A percentile compares a stretch with the other conserved stretches of the same genome.
Evolutionary conservation across 2,888 invertebrate species (phyloP).

Genomic region (Tetragonisca angustula): DNA sequence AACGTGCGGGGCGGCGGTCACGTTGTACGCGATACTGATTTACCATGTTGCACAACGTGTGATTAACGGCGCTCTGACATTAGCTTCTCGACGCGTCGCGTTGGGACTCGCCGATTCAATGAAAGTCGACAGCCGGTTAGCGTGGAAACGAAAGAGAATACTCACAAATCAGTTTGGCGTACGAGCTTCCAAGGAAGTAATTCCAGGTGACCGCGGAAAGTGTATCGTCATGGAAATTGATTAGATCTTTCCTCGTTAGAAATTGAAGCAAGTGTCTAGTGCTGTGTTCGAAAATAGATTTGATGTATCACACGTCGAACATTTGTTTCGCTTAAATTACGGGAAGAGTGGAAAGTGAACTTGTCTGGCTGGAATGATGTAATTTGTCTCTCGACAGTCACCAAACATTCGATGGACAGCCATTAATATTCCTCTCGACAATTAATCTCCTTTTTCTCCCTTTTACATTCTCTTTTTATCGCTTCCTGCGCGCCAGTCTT

Average conservation of each 20-base stretch:
- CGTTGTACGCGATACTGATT: conserved; percentile 18
- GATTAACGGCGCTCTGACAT: conserved; percentile 13
- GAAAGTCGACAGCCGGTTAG: background rate
- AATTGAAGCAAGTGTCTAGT: background rate
- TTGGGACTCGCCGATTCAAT: background rate
- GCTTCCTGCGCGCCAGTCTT: background rate
- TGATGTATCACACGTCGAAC: conserved; percentile 11
- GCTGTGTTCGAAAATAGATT: background rate
- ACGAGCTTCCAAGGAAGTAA: background rate
- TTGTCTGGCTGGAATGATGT: background rate
- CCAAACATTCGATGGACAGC: conserved; percentile 11
- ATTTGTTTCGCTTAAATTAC: conserved; percentile 4
- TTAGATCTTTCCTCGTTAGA: conserved; percentile 4
- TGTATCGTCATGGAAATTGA: background rate
- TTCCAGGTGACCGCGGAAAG: background rate
- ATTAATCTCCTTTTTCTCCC: background rate
- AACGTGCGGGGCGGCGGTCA: background rate
- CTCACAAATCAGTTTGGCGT: background rate
- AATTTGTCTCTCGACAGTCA: conserved; percentile 21
- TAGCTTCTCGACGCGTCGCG: background rate
- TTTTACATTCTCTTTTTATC: background rate
- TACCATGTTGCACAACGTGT: conserved; percentile 17
- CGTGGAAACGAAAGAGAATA: background rate
- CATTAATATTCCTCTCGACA: conserved; percentile 21
- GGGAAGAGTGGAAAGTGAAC: conserved; percentile 16